phyloP scores from a whole-genome alignment of 2,888 invertebrate species.

The Temnothorax ravouxi region DNA sequence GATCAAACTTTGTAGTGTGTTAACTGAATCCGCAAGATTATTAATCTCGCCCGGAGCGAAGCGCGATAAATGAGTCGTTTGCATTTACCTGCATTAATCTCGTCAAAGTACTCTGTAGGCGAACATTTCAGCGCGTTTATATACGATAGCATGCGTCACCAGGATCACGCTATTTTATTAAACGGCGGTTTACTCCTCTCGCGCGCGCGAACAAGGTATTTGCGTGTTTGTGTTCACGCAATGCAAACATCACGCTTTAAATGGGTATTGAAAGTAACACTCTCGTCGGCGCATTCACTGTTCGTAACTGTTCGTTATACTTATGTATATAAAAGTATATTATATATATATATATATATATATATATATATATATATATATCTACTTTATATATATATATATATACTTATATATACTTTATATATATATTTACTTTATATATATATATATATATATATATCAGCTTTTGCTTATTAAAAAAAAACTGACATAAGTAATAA shows the following conservation, averaged over 20 bases:
- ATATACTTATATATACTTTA: too few relatives aligned
- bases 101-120: slow-evolving; percentile 60
- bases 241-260: slow-evolving; percentile 51
- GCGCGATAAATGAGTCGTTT: slow-evolving; percentile 58
- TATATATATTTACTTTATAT: too few relatives aligned
- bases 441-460: too few relatives aligned
- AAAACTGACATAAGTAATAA: not conserved
- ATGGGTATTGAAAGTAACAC: slow-evolving; percentile 48
- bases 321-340: too few relatives aligned
- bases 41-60: slow-evolving; percentile 55
- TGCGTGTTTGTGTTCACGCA: slow-evolving; percentile 48
- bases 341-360: not conserved
- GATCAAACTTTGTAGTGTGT: slow-evolving; percentile 48
- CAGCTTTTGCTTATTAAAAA: not conserved
- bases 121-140: slow-evolving; percentile 58
- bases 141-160: slow-evolving; percentile 56
- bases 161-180: slow-evolving; percentile 59
- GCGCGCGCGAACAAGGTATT: slow-evolving; percentile 53
- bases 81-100: slow-evolving; percentile 65
- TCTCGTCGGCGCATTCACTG: not conserved
- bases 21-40: slow-evolving; percentile 57
- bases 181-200: slow-evolving; percentile 57
- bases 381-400: too few relatives aligned
- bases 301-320: slow-evolving; percentile 10
- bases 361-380: too few relatives aligned